These are phyloP conservation scores for Xenopus laevis DNA, from an alignment of 2,113 vertebrate genomes.

Conservation along the genomic window DNA sequence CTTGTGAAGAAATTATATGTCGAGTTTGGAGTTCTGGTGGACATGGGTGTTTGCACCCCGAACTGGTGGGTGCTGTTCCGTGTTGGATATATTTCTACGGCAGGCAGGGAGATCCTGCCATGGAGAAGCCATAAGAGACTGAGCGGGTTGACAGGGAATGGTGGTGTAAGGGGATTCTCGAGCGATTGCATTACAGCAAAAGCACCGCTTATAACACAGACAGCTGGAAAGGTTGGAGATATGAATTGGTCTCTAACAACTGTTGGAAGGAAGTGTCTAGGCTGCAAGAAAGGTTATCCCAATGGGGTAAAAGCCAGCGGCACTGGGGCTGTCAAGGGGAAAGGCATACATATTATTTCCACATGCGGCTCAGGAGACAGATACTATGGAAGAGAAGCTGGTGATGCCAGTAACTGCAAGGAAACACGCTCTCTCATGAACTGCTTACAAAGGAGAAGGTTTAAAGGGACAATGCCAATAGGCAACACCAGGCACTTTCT, in stretches of 20 bases:
- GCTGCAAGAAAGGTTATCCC: too few relatives aligned
- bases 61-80: slow-evolving; percentile 5
- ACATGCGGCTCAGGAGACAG: too few relatives aligned
- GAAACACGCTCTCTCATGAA: too few relatives aligned
- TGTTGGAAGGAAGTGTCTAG: too few relatives aligned
- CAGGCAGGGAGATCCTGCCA: neutral
- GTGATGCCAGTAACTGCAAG: neutral
- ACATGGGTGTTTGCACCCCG: slow-evolving; percentile 7
- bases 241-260: too few relatives aligned
- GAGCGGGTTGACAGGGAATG: neutral
- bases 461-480: neutral
- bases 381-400: too few relatives aligned
- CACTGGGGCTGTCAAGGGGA: too few relatives aligned
- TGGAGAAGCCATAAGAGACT: neutral
- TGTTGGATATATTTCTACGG: neutral
- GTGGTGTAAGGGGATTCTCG: too few relatives aligned
- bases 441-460: too few relatives aligned
- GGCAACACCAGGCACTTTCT: neutral
- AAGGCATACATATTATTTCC: too few relatives aligned
- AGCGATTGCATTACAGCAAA: neutral
- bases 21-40: neutral
- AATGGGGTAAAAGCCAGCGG: too few relatives aligned
- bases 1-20: neutral
- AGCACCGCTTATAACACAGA: neutral
- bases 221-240: too few relatives aligned